These are phyloP conservation scores for Spinus olivaceus DNA, from an alignment of 2,797 vertebrate genomes.

Conservation along the genomic window DNA sequence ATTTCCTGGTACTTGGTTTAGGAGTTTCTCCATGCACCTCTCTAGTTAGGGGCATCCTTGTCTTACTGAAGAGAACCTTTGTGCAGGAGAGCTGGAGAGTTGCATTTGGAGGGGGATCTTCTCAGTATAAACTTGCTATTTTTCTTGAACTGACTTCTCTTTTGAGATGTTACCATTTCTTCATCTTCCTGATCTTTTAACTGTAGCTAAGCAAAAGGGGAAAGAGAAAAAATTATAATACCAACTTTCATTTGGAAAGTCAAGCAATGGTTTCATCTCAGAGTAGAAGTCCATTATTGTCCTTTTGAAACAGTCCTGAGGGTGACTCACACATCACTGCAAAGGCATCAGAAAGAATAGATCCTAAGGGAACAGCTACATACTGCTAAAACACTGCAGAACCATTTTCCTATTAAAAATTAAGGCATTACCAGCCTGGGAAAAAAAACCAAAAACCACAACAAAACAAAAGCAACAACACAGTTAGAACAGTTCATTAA, in stretches of 20 bases:
- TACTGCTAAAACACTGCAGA: neutral
- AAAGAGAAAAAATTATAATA: neutral
- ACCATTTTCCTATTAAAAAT: slow-evolving; percentile 22
- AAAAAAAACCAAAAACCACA: neutral
- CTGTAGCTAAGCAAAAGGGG: neutral
- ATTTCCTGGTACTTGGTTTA: neutral
- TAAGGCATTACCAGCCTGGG: neutral
- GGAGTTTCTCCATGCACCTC: neutral
- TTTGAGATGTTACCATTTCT: neutral
- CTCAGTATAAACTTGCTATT: neutral
- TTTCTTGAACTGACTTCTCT: neutral
- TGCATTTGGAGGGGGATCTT: neutral
- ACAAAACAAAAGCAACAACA: neutral
- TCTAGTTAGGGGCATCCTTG: neutral
- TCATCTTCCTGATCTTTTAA: neutral
- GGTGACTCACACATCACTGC: neutral
- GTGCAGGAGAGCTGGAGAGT: neutral
- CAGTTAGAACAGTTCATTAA: slow-evolving; percentile 31
- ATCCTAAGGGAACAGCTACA: slow-evolving; percentile 49
- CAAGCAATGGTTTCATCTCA: neutral
- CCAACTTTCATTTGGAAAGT: neutral
- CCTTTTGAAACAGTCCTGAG: neutral
- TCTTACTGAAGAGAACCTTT: neutral
- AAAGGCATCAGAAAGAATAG: slow-evolving; percentile 12
- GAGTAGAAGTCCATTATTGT: neutral